Base-by-base conservation (phyloP, 2,888 invertebrate genomes). In the Euplexia lucipara region DNA sequence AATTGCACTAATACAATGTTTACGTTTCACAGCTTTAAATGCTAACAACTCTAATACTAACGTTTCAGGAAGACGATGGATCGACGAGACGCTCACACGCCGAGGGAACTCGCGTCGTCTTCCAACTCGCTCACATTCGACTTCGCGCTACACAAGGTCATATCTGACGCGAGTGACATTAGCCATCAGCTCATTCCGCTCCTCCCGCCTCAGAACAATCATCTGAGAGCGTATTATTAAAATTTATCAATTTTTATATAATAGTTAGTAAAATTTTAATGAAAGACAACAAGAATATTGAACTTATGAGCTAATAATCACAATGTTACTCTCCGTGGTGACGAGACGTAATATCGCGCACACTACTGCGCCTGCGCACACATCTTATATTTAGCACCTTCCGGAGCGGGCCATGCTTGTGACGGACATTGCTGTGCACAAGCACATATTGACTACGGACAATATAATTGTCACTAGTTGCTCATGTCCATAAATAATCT, bases 1-100 rank as follows among this genome's bases (percentile, higher is more conserved):
- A 89, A 90, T 92, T 92, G 91, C 92, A 91, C 91, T 88, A 90
- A 88, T 79, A 85, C 87, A 85, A 85, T 85, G 82, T 79, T 80
- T 78, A 81, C 75, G 76, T 83, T 82, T 84, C 86, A 85, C 87
- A 86, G 88, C 85, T 82, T 83, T 77, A 83, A 47, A 61, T 81
- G 78, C 85, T 86, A 85, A 83, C 75, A 70, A 81, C 70, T 85
- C 85, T 81, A 85, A 86, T 83, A 87, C 84, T 85, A 82, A 59
- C 62, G 63, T 35, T 56, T 54, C 68, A 82, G 83, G 83, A 79
- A 85, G 85, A 83, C 82, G 77, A 53, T 8, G 37, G n/a, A n/a
- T n/a, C n/a, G n/a, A n/a, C n/a, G n/a, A n/a, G n/a, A n/a, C n/a
- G n/a, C n/a, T n/a, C n/a, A n/a, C n/a, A n/a, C n/a, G n/a, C n/a